phyloP scores from a whole-genome alignment of 53 echinoderm and acorn worm species.

The Astropecten irregularis region DNA sequence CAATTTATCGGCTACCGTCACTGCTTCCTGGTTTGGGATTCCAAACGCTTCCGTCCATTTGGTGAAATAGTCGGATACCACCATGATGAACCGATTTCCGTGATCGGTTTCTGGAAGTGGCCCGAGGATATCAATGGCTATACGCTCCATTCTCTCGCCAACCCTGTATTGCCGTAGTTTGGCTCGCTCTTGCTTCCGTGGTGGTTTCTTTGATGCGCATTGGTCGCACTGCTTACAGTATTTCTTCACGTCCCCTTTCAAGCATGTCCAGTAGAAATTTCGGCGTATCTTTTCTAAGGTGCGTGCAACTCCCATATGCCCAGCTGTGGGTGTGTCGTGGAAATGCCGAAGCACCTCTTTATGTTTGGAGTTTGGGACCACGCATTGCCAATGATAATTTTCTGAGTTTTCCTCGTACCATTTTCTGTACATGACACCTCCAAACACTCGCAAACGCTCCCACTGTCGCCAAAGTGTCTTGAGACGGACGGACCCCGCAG shows the following conservation, averaged over 20 bases:
- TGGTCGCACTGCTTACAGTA: slow-evolving; percentile 49
- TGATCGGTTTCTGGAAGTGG: slow-evolving; percentile 56
- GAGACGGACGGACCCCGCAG: not conserved
- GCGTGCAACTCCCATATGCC: slow-evolving; percentile 60
- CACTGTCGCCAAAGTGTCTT: slow-evolving; percentile 30
- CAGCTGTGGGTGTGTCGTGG: no score
- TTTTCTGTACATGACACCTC: slow-evolving; percentile 12
- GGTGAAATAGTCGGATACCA: slow-evolving; percentile 68
- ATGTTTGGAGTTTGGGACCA: no score
- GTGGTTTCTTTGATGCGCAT: slow-evolving; percentile 50
- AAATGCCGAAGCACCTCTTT: slow-evolving; percentile 6
- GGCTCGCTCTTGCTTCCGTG: slow-evolving; percentile 20
- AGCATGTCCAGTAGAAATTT: slow-evolving; percentile 57
- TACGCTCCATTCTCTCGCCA: slow-evolving; percentile 51
- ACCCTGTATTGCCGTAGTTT: slow-evolving; percentile 54
- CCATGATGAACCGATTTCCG: slow-evolving; percentile 60
- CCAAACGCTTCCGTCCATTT: not conserved
- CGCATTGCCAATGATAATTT: not conserved
- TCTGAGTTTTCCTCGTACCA: not conserved
- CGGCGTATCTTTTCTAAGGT: slow-evolving; percentile 49
- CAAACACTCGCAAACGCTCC: slow-evolving; percentile 11
- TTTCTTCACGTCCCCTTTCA: slow-evolving; percentile 42
- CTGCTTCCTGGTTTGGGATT: not conserved
- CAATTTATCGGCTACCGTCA: slow-evolving; percentile 52
- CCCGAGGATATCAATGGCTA: slow-evolving; percentile 60